Conservation (phyloP, 53 echinoderm and acorn worm species). For the Arbacia lixula region DNA sequence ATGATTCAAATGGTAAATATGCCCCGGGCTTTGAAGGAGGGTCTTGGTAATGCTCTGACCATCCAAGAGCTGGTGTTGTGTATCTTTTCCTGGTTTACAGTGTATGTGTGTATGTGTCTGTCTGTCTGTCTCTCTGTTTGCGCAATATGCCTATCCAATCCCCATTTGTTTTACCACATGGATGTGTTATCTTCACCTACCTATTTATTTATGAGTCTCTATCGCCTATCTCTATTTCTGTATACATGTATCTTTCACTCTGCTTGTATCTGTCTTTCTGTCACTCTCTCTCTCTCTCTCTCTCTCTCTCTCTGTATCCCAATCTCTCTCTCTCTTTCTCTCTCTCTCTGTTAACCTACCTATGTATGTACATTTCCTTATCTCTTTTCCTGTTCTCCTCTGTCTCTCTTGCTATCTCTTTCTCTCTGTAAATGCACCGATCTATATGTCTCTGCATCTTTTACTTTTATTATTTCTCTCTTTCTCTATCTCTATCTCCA, state of each 20-base stretch:
- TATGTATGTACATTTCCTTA: background rate
- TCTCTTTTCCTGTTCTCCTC: background rate
- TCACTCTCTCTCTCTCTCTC: background rate
- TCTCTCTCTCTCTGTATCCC: background rate
- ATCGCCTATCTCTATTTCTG: background rate
- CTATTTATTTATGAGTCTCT: background rate
- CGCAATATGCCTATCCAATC: no score
- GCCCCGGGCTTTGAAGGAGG: background rate
- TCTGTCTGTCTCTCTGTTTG: no score
- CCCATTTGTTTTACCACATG: no score
- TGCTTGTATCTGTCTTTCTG: background rate
- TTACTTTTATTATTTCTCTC: background rate
- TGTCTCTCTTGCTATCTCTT: no score
- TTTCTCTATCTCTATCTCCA: background rate
- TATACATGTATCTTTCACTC: background rate
- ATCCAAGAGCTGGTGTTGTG: no score
- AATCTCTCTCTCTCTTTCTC: background rate
- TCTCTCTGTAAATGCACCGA: background rate
- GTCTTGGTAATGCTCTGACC: no score
- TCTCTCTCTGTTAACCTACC: background rate
- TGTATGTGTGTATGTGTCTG: no score
- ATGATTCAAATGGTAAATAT: constrained; percentile 22
- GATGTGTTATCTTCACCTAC: no score
- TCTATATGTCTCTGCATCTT: background rate
- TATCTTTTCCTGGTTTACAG: no score